Conservation (phyloP, 2,113 vertebrate species). For the Pseudopodoces humilis region DNA sequence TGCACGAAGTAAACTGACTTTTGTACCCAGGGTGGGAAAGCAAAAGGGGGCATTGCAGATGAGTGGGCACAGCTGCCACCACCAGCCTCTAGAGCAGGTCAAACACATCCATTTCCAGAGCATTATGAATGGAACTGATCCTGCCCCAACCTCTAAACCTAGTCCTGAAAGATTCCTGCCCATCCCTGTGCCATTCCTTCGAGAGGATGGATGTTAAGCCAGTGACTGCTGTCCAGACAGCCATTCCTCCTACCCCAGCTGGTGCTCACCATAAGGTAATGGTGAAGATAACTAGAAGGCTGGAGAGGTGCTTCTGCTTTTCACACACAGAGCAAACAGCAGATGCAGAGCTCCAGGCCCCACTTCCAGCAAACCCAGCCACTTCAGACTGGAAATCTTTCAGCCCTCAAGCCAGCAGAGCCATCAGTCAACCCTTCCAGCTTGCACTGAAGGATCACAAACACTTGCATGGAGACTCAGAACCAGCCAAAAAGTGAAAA, state of each 20-base stretch:
- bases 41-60: neutral
- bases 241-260: neutral
- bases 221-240: neutral
- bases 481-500: neutral
- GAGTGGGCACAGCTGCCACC: rapidly evolving
- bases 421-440: neutral
- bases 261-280: neutral
- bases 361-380: neutral
- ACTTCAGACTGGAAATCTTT: neutral
- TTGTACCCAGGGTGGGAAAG: neutral
- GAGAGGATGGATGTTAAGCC: neutral
- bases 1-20: neutral
- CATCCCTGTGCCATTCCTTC: neutral
- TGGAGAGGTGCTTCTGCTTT: neutral
- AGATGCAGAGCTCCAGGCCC: neutral
- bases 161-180: neutral
- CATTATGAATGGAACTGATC: neutral
- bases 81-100: neutral
- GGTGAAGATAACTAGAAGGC: neutral
- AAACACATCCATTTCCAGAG: neutral
- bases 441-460: neutral
- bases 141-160: neutral
- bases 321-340: neutral
- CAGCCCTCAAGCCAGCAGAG: neutral
- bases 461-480: too few species aligned